A percentile compares a stretch with the other conserved stretches of the same genome.
phyloP scores from a whole-genome alignment of 92 coral and sea anemone genomes.

The Pocillopora grandis region DNA sequence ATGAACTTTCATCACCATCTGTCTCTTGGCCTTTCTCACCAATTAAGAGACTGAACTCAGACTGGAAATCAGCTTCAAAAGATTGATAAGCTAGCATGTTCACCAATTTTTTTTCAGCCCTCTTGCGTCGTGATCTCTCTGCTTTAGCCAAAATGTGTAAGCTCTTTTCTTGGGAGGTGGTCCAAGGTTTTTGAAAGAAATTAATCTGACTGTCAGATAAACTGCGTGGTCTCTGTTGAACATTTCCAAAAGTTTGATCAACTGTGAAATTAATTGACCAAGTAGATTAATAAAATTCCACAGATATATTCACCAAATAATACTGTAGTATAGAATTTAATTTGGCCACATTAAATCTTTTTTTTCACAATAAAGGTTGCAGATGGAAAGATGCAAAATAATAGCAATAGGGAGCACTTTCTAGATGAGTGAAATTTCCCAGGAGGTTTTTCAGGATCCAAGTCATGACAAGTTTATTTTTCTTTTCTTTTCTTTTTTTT shows the following conservation, averaged over 20 bases:
- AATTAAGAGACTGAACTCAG: neutral
- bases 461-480: too few relatives aligned
- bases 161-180: conserved; percentile 23
- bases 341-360: too few relatives aligned
- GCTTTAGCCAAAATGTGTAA: conserved; percentile 31
- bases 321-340: too few relatives aligned
- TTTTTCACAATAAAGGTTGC: too few relatives aligned
- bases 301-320: neutral
- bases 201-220: conserved; percentile 30
- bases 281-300: neutral
- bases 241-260: neutral
- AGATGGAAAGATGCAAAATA: too few relatives aligned
- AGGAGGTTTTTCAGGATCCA: too few relatives aligned
- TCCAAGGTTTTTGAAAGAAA: neutral
- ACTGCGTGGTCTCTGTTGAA: conserved; percentile 33
- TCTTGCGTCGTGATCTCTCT: conserved; percentile 32
- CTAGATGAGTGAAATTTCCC: too few relatives aligned
- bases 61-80: neutral
- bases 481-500: too few relatives aligned
- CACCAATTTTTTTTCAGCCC: conserved; percentile 12
- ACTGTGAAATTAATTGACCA: conserved; percentile 4
- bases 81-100: neutral
- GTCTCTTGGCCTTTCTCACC: neutral
- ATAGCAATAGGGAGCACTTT: too few relatives aligned
- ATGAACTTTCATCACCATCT: conserved; percentile 34